Base-by-base conservation (phyloP, 1,140 invertebrate genomes). In the Eriocheir sinensis region DNA sequence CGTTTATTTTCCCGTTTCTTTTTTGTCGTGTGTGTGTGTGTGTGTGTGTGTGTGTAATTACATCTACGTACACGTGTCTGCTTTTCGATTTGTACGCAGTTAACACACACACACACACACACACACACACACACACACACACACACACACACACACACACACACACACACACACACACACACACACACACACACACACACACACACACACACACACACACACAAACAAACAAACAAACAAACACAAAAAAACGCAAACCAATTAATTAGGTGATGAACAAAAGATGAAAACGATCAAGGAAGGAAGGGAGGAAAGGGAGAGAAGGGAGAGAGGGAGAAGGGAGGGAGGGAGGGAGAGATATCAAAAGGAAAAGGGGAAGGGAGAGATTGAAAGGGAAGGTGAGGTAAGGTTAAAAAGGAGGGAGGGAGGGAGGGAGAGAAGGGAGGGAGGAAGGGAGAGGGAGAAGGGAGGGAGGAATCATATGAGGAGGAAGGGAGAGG, bases 111-210 rank as follows among this genome's bases (percentile, higher is more conserved):
- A 53, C 48, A 53, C 48, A 53, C 36, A 38, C 32, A 53, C 36
- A 90, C 17, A 80, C 32, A 91, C 17, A 91, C 60, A 34, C 40
- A 30, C 32, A 34, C 32, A 89, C 32, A 34, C 32, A 89, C 86
- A 34, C 40, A 41, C 40, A 89, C 40, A 89, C 32, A 89, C 86
- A 89, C 86, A 41, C 40, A 89, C 86, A 89, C 4, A 89, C 40
- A 89, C n/a, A 48, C 44, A 48, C 44, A 48, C 44, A 90, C 27
- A 53, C 0, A 90, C 32, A 90, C 32, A 91, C 3, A 91, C 34
- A 91, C 34, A 91, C 44, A 90, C 44, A 90, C 44, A 90, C 44
- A 90, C 44, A 90, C 44, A 90, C 44, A 90, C 30, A 90, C 44
- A 90, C 41, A 90, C 44, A 90, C 44, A 90, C 30, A 90, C 44